Percentiles rank a stretch among this genome's conserved stretches.
Evolutionary conservation across 1,140 invertebrate genomes (phyloP).

Genomic region (Cepaea nemoralis): DNA sequence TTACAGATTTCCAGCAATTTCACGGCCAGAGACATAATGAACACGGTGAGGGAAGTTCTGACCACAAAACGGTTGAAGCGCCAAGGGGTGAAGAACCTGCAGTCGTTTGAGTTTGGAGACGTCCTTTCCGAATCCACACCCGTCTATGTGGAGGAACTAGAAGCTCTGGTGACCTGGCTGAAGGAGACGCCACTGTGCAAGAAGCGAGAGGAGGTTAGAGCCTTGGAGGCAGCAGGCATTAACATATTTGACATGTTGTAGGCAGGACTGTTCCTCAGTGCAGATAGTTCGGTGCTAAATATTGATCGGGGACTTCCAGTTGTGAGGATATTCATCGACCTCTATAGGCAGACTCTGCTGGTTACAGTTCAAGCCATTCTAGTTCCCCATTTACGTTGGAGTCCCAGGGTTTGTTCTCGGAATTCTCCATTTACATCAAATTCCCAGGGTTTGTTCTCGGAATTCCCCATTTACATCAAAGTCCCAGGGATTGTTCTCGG

Average conservation of each 20-base stretch:
- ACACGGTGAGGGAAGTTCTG: neutral
- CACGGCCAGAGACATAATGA: neutral
- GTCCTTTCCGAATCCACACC: neutral
- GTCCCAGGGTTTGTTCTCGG: too few species aligned
- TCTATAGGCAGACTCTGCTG: too few species aligned
- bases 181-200: neutral
- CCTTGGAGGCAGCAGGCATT: neutral
- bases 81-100: neutral
- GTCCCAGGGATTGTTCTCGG: too few species aligned
- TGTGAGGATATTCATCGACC: too few species aligned
- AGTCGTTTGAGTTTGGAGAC: neutral
- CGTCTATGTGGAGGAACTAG: neutral
- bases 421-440: too few species aligned
- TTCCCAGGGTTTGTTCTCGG: too few species aligned
- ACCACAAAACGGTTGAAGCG: neutral
- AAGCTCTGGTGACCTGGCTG: neutral
- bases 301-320: too few species aligned
- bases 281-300: too few species aligned
- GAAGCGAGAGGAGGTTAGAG: neutral
- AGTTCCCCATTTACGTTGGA: too few species aligned
- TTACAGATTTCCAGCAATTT: neutral
- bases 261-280: too few species aligned
- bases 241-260: neutral
- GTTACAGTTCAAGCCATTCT: too few species aligned
- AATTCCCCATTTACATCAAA: too few species aligned